Evolutionary conservation across 2,888 invertebrate species (phyloP), one percentile per base, ranked within the genome.

Genomic region (Taenaris catops): DNA sequence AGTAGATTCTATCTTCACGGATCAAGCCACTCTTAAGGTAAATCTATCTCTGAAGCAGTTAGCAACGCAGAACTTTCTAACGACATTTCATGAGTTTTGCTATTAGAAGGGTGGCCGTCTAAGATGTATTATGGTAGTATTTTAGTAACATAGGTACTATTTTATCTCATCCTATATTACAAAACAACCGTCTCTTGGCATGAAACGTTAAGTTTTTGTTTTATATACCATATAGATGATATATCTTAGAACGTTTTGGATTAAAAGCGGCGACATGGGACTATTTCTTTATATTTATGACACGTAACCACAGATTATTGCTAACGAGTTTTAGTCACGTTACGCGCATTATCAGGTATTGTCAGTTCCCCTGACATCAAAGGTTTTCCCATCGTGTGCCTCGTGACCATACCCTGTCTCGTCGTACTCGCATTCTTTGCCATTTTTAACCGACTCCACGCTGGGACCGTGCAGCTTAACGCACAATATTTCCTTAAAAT

Each of bases 401-500:
- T 54, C 51, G 20, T 72, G 67, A 0, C 83, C 83, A 28, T 81
- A 83, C 6, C 72, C 73, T 58, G 87, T 87, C 31, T 90, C 89
- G 46, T 89, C 88, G 47, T 88, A 87, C 52, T 91, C 91, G 7
- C 79, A 70, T 31, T 78, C 79, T 4, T 66, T 55, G 3, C 73
- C 83, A 2, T 55, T 58, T 20, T 53, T 59, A 4, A 84, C 81
- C 0, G 80, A 57, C 8, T 83, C 80, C 1, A 74, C 63, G 0
- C 51, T 31, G 0, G 84, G 79, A 0, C 83, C 84, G 34, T 73
- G 73, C 6, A 93, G 75, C 40, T 91, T 89, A 10, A 94, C 80
- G 31, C 92, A 92, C 4, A 92, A 73, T 14, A 94, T 79, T 32
- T 90, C 89, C 36, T 88, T 83, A 54, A 88, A 88, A 58, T 92